Conservation (phyloP, 2,113 vertebrate genomes). For the Alaudala cheleensis region DNA sequence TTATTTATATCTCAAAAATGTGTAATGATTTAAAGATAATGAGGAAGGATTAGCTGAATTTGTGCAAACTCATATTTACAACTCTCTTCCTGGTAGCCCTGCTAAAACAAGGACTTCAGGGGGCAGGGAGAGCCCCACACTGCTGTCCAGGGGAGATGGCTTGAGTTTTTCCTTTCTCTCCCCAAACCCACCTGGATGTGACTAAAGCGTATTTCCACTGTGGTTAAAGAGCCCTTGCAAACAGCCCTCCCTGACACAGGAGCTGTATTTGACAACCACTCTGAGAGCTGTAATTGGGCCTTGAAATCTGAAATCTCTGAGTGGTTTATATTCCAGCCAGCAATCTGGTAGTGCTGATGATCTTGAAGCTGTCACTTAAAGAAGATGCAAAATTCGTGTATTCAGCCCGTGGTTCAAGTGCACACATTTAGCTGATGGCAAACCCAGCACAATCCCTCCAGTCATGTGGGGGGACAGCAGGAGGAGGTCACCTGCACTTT, state of each 20-base stretch:
- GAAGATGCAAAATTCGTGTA: slow-evolving; percentile 35
- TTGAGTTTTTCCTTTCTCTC: not conserved
- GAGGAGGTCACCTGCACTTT: slow-evolving; percentile 26
- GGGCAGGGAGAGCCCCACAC: not conserved
- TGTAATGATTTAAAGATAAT: not conserved
- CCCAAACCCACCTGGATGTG: not conserved
- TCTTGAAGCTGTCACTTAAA: slow-evolving; percentile 31
- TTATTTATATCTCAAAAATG: not conserved
- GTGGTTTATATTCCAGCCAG: not conserved
- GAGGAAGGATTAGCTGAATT: not conserved
- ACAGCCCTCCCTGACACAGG: not conserved
- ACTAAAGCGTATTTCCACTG: not conserved
- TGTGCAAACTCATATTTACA: not conserved
- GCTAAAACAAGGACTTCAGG: not conserved
- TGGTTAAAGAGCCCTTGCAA: not conserved
- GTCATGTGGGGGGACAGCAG: not conserved
- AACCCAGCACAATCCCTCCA: not conserved
- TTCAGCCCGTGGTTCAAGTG: not conserved
- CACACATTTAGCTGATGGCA: not conserved
- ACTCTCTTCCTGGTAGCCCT: not conserved
- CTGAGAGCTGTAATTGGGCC: slow-evolving; percentile 44
- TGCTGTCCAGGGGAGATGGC: not conserved
- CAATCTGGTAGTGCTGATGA: not conserved
- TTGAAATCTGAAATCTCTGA: slow-evolving; percentile 10
- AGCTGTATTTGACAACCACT: slow-evolving; percentile 6